Percentiles rank a stretch among this genome's conserved stretches.
These are phyloP conservation scores for Macrotis lagotis DNA, from an alignment of 2,113 vertebrate species.

Conservation along the genomic window DNA sequence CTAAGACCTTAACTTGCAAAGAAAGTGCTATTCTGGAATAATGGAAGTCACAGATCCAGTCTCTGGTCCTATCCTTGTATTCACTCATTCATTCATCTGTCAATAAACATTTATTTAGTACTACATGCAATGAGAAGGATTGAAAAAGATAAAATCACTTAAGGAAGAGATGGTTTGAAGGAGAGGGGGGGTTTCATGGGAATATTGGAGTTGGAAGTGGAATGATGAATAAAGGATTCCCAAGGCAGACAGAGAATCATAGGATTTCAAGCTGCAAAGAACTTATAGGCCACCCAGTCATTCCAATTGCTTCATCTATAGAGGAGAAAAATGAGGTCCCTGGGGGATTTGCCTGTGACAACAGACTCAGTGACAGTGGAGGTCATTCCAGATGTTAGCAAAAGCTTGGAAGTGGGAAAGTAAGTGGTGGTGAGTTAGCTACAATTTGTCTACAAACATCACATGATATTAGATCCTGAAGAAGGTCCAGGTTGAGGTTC, in stretches of 20 bases:
- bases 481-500: background rate
- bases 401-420: background rate
- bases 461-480: background rate
- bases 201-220: background rate
- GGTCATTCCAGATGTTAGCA: background rate
- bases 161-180: background rate
- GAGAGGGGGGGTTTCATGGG: background rate
- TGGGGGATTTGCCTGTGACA: background rate
- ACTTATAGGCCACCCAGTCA: background rate
- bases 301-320: background rate
- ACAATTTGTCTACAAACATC: background rate
- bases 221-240: background rate
- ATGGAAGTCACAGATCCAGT: background rate
- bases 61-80: background rate
- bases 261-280: background rate
- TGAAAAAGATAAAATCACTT: background rate
- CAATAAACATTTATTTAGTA: background rate
- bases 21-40: background rate
- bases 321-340: background rate
- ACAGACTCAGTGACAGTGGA: background rate
- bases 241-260: background rate
- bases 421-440: background rate
- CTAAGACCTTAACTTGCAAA: background rate
- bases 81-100: background rate
- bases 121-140: background rate